A percentile compares a stretch with the other conserved stretches of the same genome.
phyloP scores from a whole-genome alignment of 2,888 invertebrate species.

The Drosophila sordidula region DNA sequence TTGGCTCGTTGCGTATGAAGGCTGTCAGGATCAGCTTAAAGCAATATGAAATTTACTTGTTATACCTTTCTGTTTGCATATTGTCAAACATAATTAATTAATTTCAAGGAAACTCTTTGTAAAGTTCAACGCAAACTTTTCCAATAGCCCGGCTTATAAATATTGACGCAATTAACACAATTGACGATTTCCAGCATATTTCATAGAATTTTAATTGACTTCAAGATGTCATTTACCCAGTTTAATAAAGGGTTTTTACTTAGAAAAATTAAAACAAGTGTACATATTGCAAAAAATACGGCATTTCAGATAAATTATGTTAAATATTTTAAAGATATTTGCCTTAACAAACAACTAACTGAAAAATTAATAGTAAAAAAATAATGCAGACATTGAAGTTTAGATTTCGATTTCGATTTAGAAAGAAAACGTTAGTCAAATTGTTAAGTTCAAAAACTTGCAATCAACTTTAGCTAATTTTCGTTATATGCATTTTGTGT shows the following conservation, averaged over 20 bases:
- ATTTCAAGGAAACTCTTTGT: conserved; percentile 38
- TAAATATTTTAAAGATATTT: too few species aligned
- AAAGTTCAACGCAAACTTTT: conserved; percentile 31
- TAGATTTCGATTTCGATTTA: too few species aligned
- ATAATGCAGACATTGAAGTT: too few species aligned
- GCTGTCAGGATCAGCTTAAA: conserved; percentile 45
- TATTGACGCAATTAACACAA: conserved; percentile 52
- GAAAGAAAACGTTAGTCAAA: too few species aligned
- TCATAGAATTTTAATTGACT: conserved; percentile 41
- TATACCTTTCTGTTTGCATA: conserved; percentile 49
- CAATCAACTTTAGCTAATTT: too few species aligned
- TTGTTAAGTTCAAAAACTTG: too few species aligned
- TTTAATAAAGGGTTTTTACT: neutral
- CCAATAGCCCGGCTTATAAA: conserved; percentile 26
- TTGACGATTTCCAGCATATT: conserved; percentile 29
- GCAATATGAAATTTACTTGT: conserved; percentile 31
- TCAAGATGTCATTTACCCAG: conserved; percentile 7
- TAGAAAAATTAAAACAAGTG: neutral
- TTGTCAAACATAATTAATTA: conserved; percentile 68
- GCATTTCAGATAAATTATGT: too few species aligned
- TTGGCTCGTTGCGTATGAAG: conserved; percentile 52
- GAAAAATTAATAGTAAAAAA: too few species aligned
- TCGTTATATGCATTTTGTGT: too few species aligned
- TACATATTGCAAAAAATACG: too few species aligned
- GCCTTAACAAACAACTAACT: too few species aligned